Conservation (phyloP, 2,888 invertebrate genomes). For the Rhodophaea formosa region DNA sequence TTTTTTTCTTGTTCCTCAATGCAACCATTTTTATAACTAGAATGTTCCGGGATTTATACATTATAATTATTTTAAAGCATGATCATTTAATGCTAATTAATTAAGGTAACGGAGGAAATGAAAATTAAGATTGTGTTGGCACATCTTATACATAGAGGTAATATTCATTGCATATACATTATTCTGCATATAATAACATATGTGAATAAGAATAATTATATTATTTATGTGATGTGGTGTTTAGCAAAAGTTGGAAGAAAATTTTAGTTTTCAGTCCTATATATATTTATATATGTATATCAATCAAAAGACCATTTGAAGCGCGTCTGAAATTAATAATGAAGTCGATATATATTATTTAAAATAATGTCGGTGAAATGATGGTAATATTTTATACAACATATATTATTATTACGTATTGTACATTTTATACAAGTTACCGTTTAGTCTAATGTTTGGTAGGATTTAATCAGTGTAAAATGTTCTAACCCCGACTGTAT, state of each 20-base stretch:
- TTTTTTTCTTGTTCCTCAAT: no score
- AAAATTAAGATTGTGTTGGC: not conserved
- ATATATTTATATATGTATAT: not conserved
- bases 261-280: not conserved
- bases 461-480: constrained; percentile 71
- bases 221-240: not conserved
- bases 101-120: no score
- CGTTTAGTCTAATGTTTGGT: constrained; percentile 75
- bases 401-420: constrained; percentile 55
- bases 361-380: constrained; percentile 43
- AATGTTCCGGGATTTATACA: no score
- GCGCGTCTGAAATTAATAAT: not conserved
- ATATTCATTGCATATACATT: not conserved
- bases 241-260: not conserved
- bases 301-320: not conserved
- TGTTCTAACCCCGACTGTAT: constrained; percentile 71
- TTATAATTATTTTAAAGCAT: no score
- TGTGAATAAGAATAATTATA: not conserved
- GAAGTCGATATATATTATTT: not conserved
- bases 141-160: not conserved
- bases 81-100: no score
- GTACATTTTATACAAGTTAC: constrained; percentile 81
- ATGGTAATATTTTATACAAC: constrained; percentile 76
- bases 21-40: no score
- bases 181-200: not conserved